Evolutionary conservation across 2,797 vertebrate species (phyloP).

Genomic region (Scomberomorus guttatus): DNA sequence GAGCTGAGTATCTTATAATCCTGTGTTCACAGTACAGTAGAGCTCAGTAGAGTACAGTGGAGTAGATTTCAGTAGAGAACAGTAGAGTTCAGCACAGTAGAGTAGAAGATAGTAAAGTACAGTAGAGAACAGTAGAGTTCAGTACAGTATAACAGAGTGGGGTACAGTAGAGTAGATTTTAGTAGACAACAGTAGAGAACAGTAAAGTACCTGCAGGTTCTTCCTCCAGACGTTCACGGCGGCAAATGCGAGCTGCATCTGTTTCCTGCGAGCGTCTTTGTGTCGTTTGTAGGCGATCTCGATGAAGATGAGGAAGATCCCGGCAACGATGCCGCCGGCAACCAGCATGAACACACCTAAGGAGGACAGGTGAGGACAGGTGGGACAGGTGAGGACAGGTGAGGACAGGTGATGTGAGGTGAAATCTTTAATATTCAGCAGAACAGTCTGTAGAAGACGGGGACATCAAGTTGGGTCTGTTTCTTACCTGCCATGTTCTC

Average conservation of each 20-base stretch:
- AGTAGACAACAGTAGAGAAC: no score
- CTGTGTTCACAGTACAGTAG: not conserved
- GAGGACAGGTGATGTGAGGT: no score
- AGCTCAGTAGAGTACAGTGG: no score
- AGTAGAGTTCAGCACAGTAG: not conserved
- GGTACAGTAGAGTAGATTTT: no score
- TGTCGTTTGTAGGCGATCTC: constrained; percentile 99
- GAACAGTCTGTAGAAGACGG: not conserved
- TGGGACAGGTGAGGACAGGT: no score
- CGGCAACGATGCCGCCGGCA: constrained; percentile 96
- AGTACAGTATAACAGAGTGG: not conserved
- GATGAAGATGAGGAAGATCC: constrained; percentile 99
- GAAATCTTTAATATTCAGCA: no score
- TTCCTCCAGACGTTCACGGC: constrained; percentile 99
- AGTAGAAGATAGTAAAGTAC: not conserved
- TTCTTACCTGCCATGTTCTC: constrained; percentile 97
- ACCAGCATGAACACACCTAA: constrained; percentile 99
- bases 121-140: not conserved
- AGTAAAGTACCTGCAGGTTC: constrained; percentile 92
- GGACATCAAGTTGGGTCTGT: not conserved
- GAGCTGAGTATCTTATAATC: not conserved
- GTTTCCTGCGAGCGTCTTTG: constrained; percentile 98
- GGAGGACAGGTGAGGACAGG: not conserved
- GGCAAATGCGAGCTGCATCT: constrained; percentile 98
- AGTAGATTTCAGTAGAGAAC: not conserved